phyloP scores from a whole-genome alignment of 2,113 vertebrate species.

The Perognathus longimembris region DNA sequence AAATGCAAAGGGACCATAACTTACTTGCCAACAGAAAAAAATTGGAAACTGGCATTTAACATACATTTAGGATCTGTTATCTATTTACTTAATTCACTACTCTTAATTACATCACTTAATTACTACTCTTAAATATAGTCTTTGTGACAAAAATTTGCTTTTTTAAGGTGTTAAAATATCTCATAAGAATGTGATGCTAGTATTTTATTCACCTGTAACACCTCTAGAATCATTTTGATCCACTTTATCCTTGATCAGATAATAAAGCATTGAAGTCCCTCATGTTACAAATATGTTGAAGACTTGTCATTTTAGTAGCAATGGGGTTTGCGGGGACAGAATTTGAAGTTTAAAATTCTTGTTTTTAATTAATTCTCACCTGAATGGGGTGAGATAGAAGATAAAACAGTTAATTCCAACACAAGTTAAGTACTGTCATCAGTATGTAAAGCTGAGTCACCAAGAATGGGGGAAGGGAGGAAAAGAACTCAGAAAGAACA shows the following conservation, averaged over 20 bases:
- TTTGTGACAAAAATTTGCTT: neutral
- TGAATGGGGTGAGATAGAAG: neutral
- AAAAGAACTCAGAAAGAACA: neutral
- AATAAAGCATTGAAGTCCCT: neutral
- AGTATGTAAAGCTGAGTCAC: neutral
- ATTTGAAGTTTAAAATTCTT: conserved; percentile 17
- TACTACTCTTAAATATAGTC: neutral
- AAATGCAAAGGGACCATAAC: neutral
- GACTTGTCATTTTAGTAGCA: neutral
- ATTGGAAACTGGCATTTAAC: neutral
- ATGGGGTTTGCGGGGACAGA: neutral
- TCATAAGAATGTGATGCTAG: conserved; percentile 6
- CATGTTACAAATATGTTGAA: neutral
- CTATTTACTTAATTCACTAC: neutral
- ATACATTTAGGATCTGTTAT: neutral
- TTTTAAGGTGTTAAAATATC: conserved; percentile 5
- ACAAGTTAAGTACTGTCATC: neutral
- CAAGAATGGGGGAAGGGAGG: neutral
- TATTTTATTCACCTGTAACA: neutral
- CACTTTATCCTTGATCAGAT: neutral
- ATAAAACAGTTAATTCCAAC: conserved; percentile 36
- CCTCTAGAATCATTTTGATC: neutral
- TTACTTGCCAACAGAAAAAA: conserved; percentile 34
- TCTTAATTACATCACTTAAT: neutral
- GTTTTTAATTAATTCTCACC: neutral